Conservation (phyloP, 2,797 vertebrate species). For the Malacoraja senta region DNA sequence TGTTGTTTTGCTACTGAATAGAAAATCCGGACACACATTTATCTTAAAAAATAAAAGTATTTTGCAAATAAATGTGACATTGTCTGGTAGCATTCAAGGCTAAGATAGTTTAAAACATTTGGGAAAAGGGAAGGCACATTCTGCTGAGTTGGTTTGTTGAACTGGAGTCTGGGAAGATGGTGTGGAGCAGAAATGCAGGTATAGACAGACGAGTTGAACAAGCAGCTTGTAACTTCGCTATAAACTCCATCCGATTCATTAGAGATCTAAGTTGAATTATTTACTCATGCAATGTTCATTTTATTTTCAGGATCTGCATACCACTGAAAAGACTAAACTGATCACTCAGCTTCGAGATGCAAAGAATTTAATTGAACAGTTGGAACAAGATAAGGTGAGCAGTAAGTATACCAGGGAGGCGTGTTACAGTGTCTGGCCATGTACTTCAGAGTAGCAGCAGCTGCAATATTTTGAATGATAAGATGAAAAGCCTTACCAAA, state of each 20-base stretch:
- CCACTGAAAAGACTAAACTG: conserved; percentile 87
- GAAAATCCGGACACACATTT: too few relatives aligned
- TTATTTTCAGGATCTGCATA: conserved; percentile 77
- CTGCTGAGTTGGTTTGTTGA: neutral
- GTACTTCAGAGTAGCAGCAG: neutral
- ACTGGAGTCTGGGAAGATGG: neutral
- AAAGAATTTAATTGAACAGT: conserved; percentile 91
- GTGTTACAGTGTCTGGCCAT: neutral
- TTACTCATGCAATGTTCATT: conserved; percentile 2
- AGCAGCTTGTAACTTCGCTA: too few relatives aligned
- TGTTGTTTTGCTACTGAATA: too few relatives aligned
- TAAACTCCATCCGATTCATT: too few relatives aligned
- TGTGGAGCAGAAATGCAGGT: neutral
- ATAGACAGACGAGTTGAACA: neutral
- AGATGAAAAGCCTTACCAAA: too few relatives aligned
- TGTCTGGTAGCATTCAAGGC: neutral
- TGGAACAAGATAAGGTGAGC: conserved; percentile 96
- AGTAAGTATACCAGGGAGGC: neutral
- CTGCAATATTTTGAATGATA: neutral
- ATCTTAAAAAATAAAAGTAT: too few relatives aligned
- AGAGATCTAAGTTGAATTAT: neutral
- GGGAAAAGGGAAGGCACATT: neutral
- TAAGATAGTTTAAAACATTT: neutral
- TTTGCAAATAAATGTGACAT: too few relatives aligned
- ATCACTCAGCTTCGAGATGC: conserved; percentile 92